Conservation (phyloP, 2,113 vertebrate species). For the Scalopus aquaticus region DNA sequence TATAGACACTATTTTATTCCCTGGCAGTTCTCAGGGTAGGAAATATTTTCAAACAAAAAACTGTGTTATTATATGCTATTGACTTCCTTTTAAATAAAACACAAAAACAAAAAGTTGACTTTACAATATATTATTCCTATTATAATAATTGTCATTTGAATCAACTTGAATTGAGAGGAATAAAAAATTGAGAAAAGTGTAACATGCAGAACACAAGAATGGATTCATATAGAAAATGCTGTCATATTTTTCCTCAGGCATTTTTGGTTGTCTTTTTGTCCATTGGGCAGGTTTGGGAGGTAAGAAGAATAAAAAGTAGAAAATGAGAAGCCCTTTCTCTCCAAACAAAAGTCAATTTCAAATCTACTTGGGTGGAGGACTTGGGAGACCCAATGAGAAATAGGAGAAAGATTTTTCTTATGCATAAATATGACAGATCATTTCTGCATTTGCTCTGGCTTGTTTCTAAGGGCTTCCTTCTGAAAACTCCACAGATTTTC, state of each 20-base stretch:
- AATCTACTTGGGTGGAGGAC: not conserved
- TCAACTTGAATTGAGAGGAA: not conserved
- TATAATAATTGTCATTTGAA: not conserved
- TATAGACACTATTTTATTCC: not conserved
- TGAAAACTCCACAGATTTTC: not conserved
- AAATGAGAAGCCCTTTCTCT: not conserved
- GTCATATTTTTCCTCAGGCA: not conserved
- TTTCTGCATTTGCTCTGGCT: not conserved
- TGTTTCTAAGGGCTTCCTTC: not conserved
- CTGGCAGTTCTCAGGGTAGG: not conserved
- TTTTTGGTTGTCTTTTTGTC: not conserved
- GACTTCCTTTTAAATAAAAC: not conserved
- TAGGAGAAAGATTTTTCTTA: not conserved
- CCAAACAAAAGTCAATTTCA: not conserved
- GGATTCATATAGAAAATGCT: not conserved
- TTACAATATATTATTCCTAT: not conserved
- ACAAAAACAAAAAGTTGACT: not conserved
- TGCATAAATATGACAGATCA: not conserved
- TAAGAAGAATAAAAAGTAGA: not conserved
- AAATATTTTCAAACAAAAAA: conserved; percentile 33
- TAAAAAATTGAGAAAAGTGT: not conserved
- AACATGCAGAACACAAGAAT: not conserved
- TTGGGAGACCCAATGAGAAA: not conserved
- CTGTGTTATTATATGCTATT: not conserved
- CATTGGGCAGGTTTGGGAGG: not conserved